Conservation (phyloP, 1,140 invertebrate species). For the Tenebrio molitor region DNA sequence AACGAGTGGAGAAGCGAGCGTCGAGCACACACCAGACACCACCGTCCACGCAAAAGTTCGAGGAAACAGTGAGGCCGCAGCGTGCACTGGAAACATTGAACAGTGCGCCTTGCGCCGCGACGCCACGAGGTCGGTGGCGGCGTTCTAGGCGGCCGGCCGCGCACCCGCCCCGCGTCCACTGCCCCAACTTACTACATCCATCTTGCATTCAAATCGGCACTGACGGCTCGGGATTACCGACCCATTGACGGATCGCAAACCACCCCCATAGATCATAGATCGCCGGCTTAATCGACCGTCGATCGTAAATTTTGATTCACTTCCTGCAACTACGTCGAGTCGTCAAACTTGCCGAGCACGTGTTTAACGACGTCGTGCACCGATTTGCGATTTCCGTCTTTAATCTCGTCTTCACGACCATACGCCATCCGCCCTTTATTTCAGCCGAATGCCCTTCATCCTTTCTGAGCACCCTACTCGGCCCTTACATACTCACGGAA, state of each 20-base stretch:
- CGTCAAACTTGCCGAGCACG: slow-evolving; percentile 18
- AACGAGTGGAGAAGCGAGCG: too few relatives aligned
- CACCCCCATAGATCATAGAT: slow-evolving; percentile 18
- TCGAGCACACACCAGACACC: neutral
- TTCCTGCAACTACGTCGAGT: neutral
- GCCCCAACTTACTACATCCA: slow-evolving; percentile 43
- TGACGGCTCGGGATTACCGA: slow-evolving; percentile 19
- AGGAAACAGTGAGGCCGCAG: slow-evolving; percentile 52
- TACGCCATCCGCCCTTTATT: slow-evolving; percentile 14
- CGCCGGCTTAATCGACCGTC: neutral
- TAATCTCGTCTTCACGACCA: slow-evolving; percentile 4
- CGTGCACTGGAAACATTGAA: slow-evolving; percentile 50
- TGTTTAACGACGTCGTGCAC: slow-evolving; percentile 5
- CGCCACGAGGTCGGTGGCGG: slow-evolving; percentile 59
- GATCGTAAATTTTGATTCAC: neutral
- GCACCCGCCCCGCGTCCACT: slow-evolving; percentile 18
- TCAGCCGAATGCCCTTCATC: neutral
- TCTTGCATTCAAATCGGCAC: slow-evolving; percentile 45
- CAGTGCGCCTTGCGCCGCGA: slow-evolving; percentile 55
- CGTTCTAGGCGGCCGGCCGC: slow-evolving; percentile 49
- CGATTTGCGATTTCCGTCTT: neutral
- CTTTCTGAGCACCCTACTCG: neutral
- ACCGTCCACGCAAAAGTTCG: slow-evolving; percentile 54
- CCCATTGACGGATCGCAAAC: slow-evolving; percentile 32
- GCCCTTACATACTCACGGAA: slow-evolving; percentile 5